Evolutionary conservation across 92 coral and sea anemone species (phyloP).

Genomic region (Galaxea fascicularis): DNA sequence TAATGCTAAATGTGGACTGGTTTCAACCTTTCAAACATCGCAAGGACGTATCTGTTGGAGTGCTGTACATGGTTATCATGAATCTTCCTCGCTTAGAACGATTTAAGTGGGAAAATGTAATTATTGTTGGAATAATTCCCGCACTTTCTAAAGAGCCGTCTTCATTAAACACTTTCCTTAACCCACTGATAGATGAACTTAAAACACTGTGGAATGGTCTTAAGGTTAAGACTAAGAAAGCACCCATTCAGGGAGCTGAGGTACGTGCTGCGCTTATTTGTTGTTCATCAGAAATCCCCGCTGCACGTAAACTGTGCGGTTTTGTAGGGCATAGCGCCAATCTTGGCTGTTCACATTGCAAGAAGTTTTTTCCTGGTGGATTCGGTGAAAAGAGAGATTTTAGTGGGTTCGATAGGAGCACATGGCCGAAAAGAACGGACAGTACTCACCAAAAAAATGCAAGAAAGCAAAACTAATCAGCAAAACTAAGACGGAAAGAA

Average conservation of each 20-base stretch:
- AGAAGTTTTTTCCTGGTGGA: conserved; percentile 31
- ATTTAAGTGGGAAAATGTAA: conserved; percentile 19
- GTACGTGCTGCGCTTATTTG: conserved; percentile 67
- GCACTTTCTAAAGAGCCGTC: conserved; percentile 56
- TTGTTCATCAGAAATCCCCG: conserved; percentile 72
- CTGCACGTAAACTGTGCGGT: conserved; percentile 77
- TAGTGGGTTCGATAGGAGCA: conserved; percentile 64
- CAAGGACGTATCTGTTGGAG: conserved; percentile 17
- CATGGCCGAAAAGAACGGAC: conserved; percentile 60
- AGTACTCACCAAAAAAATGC: conserved; percentile 62
- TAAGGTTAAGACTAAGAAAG: conserved; percentile 9
- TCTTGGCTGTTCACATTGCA: conserved; percentile 61
- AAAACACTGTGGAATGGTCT: conserved; percentile 66
- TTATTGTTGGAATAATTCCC: conserved; percentile 68
- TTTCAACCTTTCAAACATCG: conserved; percentile 48
- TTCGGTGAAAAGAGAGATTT: conserved; percentile 42
- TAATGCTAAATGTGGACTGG: conserved; percentile 67
- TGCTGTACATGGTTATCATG: conserved; percentile 17
- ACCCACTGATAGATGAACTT: conserved; percentile 63
- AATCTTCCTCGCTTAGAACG: conserved; percentile 30
- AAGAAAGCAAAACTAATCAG: conserved; percentile 39
- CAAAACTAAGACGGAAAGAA: conserved; percentile 51
- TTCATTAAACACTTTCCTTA: conserved; percentile 48
- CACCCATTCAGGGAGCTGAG: conserved; percentile 16
- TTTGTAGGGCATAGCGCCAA: conserved; percentile 65